Conservation (phyloP, 1,140 invertebrate genomes). For the Eriocheir sinensis region DNA sequence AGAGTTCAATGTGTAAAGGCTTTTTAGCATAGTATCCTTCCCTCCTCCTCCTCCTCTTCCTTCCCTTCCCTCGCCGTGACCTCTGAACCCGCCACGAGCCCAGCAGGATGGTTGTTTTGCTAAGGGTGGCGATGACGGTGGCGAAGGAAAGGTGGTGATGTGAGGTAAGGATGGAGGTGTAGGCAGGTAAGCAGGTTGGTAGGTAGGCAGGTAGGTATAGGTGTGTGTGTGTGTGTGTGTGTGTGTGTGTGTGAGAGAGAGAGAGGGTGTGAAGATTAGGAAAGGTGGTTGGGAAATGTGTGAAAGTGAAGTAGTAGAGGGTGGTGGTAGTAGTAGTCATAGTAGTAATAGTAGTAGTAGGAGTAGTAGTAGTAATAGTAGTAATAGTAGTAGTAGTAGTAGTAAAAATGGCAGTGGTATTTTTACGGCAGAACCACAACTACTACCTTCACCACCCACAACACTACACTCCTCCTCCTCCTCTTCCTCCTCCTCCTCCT, state of each 20-base stretch:
- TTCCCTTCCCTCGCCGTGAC: background rate
- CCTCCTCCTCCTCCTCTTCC: background rate
- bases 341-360: background rate
- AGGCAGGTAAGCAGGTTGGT: too few species aligned
- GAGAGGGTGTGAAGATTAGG: background rate
- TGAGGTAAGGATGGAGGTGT: too few species aligned
- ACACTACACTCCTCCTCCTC: background rate
- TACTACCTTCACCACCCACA: too few species aligned
- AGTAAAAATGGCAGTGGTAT: too few species aligned
- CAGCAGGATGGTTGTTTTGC: background rate
- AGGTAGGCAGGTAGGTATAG: too few species aligned
- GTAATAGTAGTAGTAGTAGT: background rate
- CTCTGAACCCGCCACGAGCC: background rate
- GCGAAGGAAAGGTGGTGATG: background rate
- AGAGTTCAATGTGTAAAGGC: too few species aligned
- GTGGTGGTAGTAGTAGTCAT: background rate
- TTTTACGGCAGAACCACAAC: background rate
- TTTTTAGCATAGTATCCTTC: background rate
- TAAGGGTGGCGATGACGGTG: background rate
- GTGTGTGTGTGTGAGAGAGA: conserved; percentile 11
- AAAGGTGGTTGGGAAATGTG: background rate
- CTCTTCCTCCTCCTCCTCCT: background rate
- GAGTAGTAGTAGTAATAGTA: conserved; percentile 17
- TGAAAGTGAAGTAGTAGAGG: background rate
- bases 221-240: too few species aligned